Evolutionary conservation across 2,113 vertebrate species (phyloP).

Genomic region (Spheniscus mendiculus): DNA sequence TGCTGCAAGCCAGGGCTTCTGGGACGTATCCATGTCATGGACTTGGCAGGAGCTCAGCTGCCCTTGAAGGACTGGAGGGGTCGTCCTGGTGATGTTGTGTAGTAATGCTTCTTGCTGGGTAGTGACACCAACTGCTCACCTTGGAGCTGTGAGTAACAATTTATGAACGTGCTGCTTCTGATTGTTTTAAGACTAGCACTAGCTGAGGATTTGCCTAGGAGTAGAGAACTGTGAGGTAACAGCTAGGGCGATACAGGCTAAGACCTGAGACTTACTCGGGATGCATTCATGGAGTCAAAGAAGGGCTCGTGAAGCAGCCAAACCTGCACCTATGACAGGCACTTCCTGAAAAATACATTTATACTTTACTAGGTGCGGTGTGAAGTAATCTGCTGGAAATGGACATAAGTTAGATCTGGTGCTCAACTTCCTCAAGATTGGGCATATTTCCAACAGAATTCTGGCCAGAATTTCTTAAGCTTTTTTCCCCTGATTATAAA

Average conservation of each 20-base stretch:
- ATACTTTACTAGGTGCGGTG: not conserved
- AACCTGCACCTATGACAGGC: not conserved
- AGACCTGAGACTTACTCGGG: not conserved
- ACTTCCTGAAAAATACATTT: not conserved
- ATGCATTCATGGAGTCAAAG: not conserved
- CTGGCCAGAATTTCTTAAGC: not conserved
- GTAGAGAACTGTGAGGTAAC: not conserved
- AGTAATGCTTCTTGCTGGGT: not conserved
- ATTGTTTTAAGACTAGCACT: not conserved
- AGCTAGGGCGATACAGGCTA: not conserved
- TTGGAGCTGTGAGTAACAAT: not conserved
- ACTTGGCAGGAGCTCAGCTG: not conserved
- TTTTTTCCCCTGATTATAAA: not conserved
- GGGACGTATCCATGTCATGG: not conserved
- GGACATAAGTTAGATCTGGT: no score
- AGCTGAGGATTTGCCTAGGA: not conserved
- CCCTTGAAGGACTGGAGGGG: not conserved
- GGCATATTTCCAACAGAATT: not conserved
- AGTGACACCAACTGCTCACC: not conserved
- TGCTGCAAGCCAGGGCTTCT: not conserved
- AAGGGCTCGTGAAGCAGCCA: not conserved
- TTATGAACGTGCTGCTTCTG: not conserved
- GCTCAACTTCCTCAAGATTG: not conserved
- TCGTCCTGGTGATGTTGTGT: not conserved
- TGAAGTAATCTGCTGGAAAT: not conserved